Conservation (phyloP, 2,113 vertebrate species). For the Calyptomena viridis region DNA sequence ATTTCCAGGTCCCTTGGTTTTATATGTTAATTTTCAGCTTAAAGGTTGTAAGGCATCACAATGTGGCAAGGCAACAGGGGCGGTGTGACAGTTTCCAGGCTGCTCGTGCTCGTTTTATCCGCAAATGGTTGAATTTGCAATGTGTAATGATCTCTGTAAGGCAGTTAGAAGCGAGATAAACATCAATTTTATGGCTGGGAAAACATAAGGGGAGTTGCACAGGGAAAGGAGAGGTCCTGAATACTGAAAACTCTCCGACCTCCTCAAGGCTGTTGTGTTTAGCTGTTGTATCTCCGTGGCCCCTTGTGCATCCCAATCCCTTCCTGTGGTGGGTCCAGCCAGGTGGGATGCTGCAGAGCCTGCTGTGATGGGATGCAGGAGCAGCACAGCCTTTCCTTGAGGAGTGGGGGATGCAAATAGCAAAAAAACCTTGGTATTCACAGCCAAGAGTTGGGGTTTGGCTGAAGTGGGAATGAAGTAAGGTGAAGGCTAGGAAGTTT, state of each 20-base stretch:
- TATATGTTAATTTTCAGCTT: slow-evolving; percentile 8
- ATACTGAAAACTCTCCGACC: slow-evolving; percentile 19
- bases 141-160: slow-evolving; percentile 56
- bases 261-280: neutral
- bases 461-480: neutral
- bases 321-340: neutral
- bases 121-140: slow-evolving; percentile 32
- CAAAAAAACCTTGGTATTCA: neutral
- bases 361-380: neutral
- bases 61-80: neutral
- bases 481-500: neutral
- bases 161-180: slow-evolving; percentile 42
- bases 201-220: slow-evolving; percentile 22
- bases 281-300: accelerated
- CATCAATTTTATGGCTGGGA: slow-evolving; percentile 43
- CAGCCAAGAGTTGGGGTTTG: neutral
- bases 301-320: neutral
- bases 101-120: neutral
- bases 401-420: slow-evolving; percentile 30
- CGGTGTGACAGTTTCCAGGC: neutral
- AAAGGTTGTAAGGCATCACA: neutral
- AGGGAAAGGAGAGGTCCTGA: neutral
- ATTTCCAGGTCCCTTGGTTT: neutral
- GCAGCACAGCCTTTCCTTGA: neutral
- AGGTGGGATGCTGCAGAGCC: neutral